Percentiles rank a stretch among this genome's conserved stretches.
phyloP scores from a whole-genome alignment of 2,113 vertebrate genomes.

The Microcebus tavaratra region DNA sequence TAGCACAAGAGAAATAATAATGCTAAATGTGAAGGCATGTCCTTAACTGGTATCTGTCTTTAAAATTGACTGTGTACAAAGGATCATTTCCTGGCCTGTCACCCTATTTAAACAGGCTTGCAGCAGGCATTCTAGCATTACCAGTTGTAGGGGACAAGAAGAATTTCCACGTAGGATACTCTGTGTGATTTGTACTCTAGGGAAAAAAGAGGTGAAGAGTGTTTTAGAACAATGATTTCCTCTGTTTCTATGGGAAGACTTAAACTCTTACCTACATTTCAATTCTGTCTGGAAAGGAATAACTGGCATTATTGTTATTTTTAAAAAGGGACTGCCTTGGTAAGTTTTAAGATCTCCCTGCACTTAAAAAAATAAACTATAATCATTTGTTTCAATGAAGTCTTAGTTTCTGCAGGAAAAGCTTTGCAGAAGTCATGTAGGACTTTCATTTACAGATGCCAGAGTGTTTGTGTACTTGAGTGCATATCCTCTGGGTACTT shows the following conservation, averaged over 20 bases:
- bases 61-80: not conserved
- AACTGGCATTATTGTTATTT: conserved; percentile 8
- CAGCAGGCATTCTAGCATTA: not conserved
- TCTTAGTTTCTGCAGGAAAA: not conserved
- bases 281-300: conserved; percentile 3
- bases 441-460: not conserved
- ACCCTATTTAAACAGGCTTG: not conserved
- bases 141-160: not conserved
- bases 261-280: not conserved
- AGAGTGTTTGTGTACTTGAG: not conserved
- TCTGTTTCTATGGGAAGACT: not conserved
- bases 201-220: not conserved
- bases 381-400: not conserved
- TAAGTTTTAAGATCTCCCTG: not conserved
- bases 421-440: not conserved
- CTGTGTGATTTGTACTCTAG: not conserved
- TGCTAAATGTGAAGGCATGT: not conserved
- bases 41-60: not conserved
- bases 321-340: not conserved
- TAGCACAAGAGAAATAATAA: not conserved
- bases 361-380: not conserved
- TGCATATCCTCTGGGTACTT: too few relatives aligned
- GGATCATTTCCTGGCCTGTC: not conserved
- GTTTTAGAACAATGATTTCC: conserved; percentile 41
- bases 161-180: not conserved